Percentiles rank a stretch among this genome's conserved stretches.
Conservation (phyloP, 2,797 vertebrate species). For the Chromis chromis region DNA sequence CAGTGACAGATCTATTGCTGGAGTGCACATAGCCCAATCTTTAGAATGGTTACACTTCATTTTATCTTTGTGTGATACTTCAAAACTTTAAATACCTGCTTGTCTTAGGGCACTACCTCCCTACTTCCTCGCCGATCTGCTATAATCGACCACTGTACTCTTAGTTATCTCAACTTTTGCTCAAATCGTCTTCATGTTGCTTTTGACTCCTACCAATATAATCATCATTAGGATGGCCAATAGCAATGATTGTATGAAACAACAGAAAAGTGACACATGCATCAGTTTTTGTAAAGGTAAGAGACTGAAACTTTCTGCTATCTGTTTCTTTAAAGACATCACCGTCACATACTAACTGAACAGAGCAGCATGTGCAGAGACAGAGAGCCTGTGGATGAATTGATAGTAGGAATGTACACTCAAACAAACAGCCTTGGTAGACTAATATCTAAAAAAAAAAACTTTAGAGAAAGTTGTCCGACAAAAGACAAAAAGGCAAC, state of each 20-base stretch:
- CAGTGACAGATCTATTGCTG: conserved; percentile 17
- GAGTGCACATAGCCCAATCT: conserved; percentile 41
- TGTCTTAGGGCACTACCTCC: not conserved
- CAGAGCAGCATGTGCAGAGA: conserved; percentile 42
- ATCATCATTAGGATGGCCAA: conserved; percentile 19
- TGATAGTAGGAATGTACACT: conserved; percentile 64
- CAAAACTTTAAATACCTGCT: not conserved
- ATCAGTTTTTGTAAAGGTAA: conserved; percentile 42
- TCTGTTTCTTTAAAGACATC: conserved; percentile 24
- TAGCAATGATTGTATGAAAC: conserved; percentile 57
- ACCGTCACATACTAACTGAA: conserved; percentile 14
- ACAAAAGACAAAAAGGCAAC: conserved; percentile 62
- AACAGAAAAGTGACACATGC: conserved; percentile 73
- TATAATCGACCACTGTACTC: no score
- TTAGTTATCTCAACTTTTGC: conserved; percentile 3
- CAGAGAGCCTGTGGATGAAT: conserved; percentile 27
- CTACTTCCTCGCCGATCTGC: not conserved
- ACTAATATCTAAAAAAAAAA: conserved; percentile 56
- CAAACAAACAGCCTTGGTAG: conserved; percentile 25
- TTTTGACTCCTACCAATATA: conserved; percentile 26
- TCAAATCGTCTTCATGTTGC: conserved; percentile 23
- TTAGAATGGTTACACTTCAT: conserved; percentile 28
- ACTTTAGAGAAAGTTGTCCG: conserved; percentile 52
- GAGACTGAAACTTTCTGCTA: conserved; percentile 26
- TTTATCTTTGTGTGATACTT: conserved; percentile 15